These are phyloP conservation scores for Anser brachyrhynchus DNA, from an alignment of 2,113 vertebrate genomes.

Conservation along the genomic window DNA sequence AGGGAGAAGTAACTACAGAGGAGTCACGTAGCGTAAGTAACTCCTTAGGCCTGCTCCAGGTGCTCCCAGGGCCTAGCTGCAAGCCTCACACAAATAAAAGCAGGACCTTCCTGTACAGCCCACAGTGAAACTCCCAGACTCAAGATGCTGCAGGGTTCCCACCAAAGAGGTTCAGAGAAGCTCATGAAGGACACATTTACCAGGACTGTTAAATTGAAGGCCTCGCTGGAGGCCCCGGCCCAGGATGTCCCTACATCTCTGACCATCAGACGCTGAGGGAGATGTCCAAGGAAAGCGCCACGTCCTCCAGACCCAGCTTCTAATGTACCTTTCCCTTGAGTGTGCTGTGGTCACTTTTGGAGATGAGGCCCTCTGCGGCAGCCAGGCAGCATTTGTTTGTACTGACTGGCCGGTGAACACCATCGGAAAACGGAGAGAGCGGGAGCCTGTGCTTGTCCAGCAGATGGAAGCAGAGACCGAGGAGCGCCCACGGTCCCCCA, in stretches of 20 bases:
- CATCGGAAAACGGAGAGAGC: background rate
- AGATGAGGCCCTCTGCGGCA: background rate
- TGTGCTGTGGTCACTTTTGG: background rate
- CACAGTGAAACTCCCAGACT: background rate
- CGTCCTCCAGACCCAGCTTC: background rate
- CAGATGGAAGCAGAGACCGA: slow-evolving; percentile 74
- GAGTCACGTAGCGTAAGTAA: background rate
- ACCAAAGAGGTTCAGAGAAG: background rate
- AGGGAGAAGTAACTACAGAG: background rate
- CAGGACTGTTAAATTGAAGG: background rate
- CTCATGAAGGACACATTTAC: background rate
- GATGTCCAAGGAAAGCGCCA: background rate
- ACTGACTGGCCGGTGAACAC: background rate
- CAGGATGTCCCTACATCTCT: background rate
- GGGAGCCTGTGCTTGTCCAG: slow-evolving; percentile 58
- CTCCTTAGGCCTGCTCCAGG: background rate
- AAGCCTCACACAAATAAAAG: background rate
- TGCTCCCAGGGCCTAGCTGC: background rate
- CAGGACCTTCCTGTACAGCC: background rate
- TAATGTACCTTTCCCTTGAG: background rate
- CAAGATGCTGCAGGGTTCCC: background rate
- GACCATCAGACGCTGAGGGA: background rate
- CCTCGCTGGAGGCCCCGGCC: background rate
- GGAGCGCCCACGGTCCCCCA: background rate
- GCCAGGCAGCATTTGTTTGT: no score